Conservation (phyloP, 2,113 vertebrate genomes). For the Glaucidium brasilianum region DNA sequence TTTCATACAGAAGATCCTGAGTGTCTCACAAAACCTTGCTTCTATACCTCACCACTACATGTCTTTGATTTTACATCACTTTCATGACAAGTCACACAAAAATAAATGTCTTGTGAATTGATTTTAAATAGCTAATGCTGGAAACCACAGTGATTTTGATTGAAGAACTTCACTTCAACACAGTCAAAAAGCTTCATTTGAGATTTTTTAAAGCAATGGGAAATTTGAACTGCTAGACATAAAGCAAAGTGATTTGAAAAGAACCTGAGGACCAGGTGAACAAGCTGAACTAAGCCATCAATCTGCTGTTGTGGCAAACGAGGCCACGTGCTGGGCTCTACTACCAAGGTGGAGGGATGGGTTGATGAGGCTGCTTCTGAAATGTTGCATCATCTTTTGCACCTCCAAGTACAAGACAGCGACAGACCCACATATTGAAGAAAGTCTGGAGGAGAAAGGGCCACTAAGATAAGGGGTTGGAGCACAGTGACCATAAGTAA, state of each 20-base stretch:
- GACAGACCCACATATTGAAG: not conserved
- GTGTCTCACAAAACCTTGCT: not conserved
- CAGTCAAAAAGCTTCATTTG: not conserved
- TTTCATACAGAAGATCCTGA: not conserved
- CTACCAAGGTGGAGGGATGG: not conserved
- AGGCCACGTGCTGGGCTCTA: too few species aligned
- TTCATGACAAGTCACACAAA: not conserved
- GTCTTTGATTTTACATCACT: not conserved
- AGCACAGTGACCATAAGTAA: not conserved
- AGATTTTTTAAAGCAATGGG: not conserved
- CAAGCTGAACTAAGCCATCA: not conserved
- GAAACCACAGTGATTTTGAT: not conserved
- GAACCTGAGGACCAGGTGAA: not conserved
- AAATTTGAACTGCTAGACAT: not conserved
- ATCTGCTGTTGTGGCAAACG: not conserved
- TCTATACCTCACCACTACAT: not conserved
- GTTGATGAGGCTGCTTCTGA: not conserved
- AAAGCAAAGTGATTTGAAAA: not conserved
- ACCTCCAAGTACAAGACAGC: not conserved
- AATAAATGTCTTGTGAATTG: not conserved
- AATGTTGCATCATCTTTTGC: not conserved
- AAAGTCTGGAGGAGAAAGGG: not conserved
- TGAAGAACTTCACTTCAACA: not conserved
- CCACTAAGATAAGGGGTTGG: not conserved
- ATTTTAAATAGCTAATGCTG: not conserved